Percentiles rank a stretch among this genome's conserved stretches.
Evolutionary conservation across 2,888 invertebrate genomes (phyloP).

Genomic region (Cataglyphis altisquamis): DNA sequence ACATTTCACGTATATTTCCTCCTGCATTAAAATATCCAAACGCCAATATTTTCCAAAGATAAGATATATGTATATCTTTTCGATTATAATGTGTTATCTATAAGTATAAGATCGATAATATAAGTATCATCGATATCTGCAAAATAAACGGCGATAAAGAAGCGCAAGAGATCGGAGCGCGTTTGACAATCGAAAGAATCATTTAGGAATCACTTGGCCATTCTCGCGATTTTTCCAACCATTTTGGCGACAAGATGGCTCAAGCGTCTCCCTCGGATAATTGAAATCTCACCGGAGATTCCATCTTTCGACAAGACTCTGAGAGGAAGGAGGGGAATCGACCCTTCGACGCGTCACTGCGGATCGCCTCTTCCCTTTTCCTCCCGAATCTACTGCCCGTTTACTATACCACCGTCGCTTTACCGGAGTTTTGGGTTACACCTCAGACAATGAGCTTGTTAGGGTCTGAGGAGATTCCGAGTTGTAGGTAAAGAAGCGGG

Average conservation of each 20-base stretch:
- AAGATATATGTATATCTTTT: neutral
- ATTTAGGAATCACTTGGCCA: neutral
- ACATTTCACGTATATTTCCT: neutral
- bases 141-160: neutral
- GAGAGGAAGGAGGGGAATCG: slow-evolving; percentile 5
- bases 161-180: neutral
- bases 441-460: slow-evolving; percentile 82
- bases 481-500: slow-evolving; percentile 35
- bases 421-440: slow-evolving; percentile 81
- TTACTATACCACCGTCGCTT: slow-evolving; percentile 19
- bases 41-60: neutral
- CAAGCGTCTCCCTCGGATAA: slow-evolving; percentile 65
- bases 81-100: neutral
- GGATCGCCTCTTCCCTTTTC: slow-evolving; percentile 16
- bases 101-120: neutral
- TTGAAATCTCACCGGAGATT: slow-evolving; percentile 79
- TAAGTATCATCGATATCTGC: neutral
- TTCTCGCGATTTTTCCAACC: neutral
- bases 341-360: slow-evolving; percentile 14
- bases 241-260: neutral
- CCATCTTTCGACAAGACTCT: slow-evolving; percentile 77
- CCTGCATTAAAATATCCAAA: neutral
- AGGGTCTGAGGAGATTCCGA: slow-evolving; percentile 68
- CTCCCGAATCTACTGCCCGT: slow-evolving; percentile 28
- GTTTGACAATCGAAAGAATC: neutral